These are phyloP conservation scores for Prosapia bicincta DNA, from an alignment of 2,888 invertebrate genomes.

Conservation along the genomic window DNA sequence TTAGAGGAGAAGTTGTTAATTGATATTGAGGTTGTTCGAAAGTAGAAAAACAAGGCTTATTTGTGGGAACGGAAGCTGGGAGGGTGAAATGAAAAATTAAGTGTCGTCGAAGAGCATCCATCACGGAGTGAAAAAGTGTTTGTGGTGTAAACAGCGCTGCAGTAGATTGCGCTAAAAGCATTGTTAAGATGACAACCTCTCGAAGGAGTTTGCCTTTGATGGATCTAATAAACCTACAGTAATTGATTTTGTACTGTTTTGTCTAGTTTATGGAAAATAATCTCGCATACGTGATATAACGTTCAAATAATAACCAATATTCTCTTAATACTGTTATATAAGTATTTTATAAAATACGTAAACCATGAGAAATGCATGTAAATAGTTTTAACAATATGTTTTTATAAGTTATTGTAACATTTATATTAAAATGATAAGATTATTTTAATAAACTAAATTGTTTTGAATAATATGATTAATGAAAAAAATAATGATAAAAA, in stretches of 20 bases:
- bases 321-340: no score
- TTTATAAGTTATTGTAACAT: no score
- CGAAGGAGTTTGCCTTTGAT: not conserved
- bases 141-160: not conserved
- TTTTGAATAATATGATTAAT: no score
- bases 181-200: not conserved
- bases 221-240: not conserved
- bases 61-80: not conserved
- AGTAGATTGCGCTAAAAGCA: not conserved
- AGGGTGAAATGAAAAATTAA: constrained; percentile 2
- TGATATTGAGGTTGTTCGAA: not conserved
- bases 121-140: constrained; percentile 1
- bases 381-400: no score
- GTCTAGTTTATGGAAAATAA: not conserved
- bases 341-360: no score
- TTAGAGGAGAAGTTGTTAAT: not conserved
- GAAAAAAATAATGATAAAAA: no score
- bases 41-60: not conserved
- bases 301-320: no score
- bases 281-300: no score
- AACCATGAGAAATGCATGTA: no score
- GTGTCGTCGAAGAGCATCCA: not conserved
- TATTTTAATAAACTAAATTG: no score
- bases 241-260: not conserved
- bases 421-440: no score